phyloP scores from a whole-genome alignment of 2,888 invertebrate species.

The Tachystola acroxantha region DNA sequence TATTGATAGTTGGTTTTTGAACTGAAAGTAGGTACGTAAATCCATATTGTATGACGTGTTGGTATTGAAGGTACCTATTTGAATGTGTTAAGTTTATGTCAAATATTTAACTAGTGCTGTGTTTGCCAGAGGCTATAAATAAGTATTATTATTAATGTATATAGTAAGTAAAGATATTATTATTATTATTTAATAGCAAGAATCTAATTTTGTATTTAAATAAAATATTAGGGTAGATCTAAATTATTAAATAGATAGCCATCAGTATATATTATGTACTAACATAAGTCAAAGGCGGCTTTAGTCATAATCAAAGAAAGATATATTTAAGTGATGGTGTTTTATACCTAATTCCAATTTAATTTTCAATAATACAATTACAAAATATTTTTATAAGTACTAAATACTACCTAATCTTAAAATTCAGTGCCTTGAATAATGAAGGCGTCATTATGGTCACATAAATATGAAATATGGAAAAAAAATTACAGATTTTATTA shows the following conservation, averaged over 20 bases:
- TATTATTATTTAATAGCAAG: neutral
- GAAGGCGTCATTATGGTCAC: slow-evolving; percentile 34
- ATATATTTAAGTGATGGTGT: too few species aligned
- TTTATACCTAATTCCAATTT: too few species aligned
- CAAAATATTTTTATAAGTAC: neutral
- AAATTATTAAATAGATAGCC: neutral
- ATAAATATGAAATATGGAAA: too few species aligned
- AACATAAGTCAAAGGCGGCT: too few species aligned
- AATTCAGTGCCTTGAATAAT: slow-evolving; percentile 21
- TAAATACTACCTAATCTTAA: slow-evolving; percentile 3
- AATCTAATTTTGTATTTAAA: neutral
- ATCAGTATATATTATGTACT: too few species aligned
- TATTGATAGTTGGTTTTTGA: too few species aligned
- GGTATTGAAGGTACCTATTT: too few species aligned
- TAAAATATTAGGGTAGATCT: neutral
- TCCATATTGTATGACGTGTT: too few species aligned
- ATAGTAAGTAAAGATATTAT: neutral
- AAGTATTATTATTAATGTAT: neutral
- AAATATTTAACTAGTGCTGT: neutral
- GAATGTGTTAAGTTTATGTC: too few species aligned
- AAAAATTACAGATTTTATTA: too few species aligned
- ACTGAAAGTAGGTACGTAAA: too few species aligned
- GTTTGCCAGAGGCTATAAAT: neutral
- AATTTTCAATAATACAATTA: neutral
- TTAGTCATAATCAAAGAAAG: too few species aligned